Percentiles rank a stretch among this genome's conserved stretches.
Conservation (phyloP, 2,888 invertebrate genomes). For the Ormyrus thymus region DNA sequence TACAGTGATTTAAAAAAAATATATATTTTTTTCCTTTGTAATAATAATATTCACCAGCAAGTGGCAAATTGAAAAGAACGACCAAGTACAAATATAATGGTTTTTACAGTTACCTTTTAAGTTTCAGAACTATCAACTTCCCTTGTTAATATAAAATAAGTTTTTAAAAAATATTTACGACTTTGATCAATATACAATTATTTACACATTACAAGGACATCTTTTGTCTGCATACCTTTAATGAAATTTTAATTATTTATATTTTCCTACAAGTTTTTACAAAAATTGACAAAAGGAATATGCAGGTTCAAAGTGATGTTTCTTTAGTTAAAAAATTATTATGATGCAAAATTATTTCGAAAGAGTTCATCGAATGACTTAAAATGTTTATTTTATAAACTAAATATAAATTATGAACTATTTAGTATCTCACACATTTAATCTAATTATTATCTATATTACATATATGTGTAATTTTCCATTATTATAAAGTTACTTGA, state of each 20-base stretch:
- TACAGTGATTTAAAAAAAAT: slow-evolving; percentile 3
- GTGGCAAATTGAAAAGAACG: no score
- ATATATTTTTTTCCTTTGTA: not conserved
- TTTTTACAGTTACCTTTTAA: not conserved
- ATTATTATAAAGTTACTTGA: slow-evolving; percentile 39
- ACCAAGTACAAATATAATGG: no score
- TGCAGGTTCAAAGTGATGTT: slow-evolving; percentile 12
- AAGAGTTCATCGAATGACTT: slow-evolving; percentile 28
- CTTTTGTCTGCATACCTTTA: slow-evolving; percentile 13
- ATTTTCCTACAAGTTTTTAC: slow-evolving; percentile 8
- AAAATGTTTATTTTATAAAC: slow-evolving; percentile 16
- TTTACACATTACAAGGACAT: slow-evolving; percentile 17
- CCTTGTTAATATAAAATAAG: not conserved
- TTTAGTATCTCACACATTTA: not conserved
- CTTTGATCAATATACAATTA: slow-evolving; percentile 5
- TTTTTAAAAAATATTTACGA: not conserved
- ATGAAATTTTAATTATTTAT: not conserved
- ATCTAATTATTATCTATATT: not conserved
- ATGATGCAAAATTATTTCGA: not conserved
- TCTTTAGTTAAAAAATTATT: slow-evolving; percentile 7
- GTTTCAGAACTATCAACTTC: not conserved
- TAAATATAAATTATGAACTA: not conserved
- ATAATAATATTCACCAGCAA: not conserved
- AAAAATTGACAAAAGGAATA: slow-evolving; percentile 38
- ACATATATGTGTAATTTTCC: not conserved